Conservation (phyloP, 2,888 invertebrate genomes). For the Acrobasis suavella region DNA sequence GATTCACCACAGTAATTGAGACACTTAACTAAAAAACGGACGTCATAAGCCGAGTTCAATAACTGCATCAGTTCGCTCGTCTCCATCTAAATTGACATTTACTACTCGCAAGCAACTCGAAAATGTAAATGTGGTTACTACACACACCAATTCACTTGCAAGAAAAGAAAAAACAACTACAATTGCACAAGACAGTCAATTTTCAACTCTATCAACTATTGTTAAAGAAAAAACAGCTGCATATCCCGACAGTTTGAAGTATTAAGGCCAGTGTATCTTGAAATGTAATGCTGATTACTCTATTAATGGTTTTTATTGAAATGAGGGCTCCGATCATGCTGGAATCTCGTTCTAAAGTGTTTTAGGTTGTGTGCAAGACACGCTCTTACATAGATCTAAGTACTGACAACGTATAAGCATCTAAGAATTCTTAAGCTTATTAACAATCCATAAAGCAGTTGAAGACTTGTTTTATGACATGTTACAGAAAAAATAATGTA, state of each 20-base stretch:
- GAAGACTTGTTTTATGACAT: conserved; percentile 47
- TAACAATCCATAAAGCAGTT: conserved; percentile 50
- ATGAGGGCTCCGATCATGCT: conserved; percentile 58
- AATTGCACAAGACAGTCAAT: conserved; percentile 31
- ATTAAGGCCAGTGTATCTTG: conserved; percentile 63
- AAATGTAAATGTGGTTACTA: conserved; percentile 78
- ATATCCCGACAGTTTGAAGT: conserved; percentile 45
- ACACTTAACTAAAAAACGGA: conserved; percentile 63
- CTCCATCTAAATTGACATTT: conserved; percentile 78
- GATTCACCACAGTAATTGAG: conserved; percentile 28
- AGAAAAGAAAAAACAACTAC: conserved; percentile 32
- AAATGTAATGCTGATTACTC: conserved; percentile 70
- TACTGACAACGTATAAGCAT: conserved; percentile 62
- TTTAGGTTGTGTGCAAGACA: conserved; percentile 64
- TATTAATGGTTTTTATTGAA: conserved; percentile 74
- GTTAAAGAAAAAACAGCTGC: conserved; percentile 40
- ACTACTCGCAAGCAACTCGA: conserved; percentile 74
- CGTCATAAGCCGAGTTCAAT: conserved; percentile 68
- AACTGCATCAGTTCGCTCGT: conserved; percentile 70
- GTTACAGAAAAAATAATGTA: conserved; percentile 36
- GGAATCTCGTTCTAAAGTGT: conserved; percentile 62
- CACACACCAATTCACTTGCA: conserved; percentile 66
- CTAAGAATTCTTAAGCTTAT: conserved; percentile 60
- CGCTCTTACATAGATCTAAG: conserved; percentile 74
- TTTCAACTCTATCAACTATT: conserved; percentile 45